Percentiles rank a stretch among this genome's conserved stretches.
Conservation (phyloP, 2,888 invertebrate species). For the Aporophyla nigra region DNA sequence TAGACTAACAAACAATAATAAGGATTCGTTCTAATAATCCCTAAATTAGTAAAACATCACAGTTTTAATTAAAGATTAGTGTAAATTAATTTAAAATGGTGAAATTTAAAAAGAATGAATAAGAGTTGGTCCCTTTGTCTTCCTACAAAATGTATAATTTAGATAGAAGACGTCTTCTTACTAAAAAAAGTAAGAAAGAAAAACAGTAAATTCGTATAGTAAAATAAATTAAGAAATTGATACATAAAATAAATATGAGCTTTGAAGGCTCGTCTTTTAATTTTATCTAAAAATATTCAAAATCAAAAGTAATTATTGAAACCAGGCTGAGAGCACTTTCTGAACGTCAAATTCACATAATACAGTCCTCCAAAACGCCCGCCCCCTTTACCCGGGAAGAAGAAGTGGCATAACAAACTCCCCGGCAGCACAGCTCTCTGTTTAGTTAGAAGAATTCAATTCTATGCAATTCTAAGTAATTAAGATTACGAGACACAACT, state of each 20-base stretch:
- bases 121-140: background rate
- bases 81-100: conserved; percentile 18
- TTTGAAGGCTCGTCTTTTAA: background rate
- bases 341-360: too few relatives aligned
- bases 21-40: conserved; percentile 71
- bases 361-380: too few relatives aligned
- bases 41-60: conserved; percentile 62
- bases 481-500: too few relatives aligned
- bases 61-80: conserved; percentile 47
- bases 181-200: background rate
- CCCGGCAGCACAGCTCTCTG: too few relatives aligned
- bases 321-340: too few relatives aligned
- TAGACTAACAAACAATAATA: conserved; percentile 74
- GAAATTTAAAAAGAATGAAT: background rate
- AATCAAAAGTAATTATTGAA: too few relatives aligned
- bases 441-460: too few relatives aligned
- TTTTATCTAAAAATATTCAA: too few relatives aligned
- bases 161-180: background rate
- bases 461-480: too few relatives aligned
- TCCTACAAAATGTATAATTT: background rate
- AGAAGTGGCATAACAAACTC: too few relatives aligned
- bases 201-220: background rate
- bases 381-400: too few relatives aligned
- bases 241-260: background rate
- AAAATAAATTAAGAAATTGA: background rate